Conservation (phyloP, 1,140 invertebrate genomes). For the Mycetomoellerius zeteki region DNA sequence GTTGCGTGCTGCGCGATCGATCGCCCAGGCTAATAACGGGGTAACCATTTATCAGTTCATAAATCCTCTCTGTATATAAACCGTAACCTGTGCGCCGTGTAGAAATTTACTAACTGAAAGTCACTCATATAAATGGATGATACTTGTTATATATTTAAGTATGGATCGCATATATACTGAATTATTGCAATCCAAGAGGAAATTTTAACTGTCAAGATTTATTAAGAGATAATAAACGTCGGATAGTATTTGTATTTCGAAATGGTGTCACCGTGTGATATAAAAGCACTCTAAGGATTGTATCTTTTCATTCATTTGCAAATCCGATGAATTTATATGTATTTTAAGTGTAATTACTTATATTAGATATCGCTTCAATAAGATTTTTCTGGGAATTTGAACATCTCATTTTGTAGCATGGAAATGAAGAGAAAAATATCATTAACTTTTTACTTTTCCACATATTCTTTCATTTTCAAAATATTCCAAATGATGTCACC, state of each 20-base stretch:
- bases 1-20: constrained; percentile 41
- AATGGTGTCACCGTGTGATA: not conserved
- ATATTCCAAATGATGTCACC: not conserved
- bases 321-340: not conserved
- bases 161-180: not conserved
- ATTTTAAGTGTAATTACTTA: not conserved
- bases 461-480: not conserved
- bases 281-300: not conserved
- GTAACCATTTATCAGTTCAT: constrained; percentile 64
- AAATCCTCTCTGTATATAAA: constrained; percentile 48
- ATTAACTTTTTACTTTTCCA: not conserved
- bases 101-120: constrained; percentile 40
- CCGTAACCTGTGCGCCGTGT: not conserved
- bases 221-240: not conserved
- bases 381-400: not conserved
- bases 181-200: not conserved
- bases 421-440: not conserved
- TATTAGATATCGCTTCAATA: not conserved
- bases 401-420: not conserved
- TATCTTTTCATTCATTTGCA: not conserved
- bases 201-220: not conserved
- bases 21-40: constrained; percentile 52
- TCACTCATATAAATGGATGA: not conserved
- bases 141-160: constrained; percentile 13
- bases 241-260: not conserved